Evolutionary conservation across 2,888 invertebrate species (phyloP), one percentile per base, ranked within the genome.

Genomic region (Dichetophora obliterata): DNA sequence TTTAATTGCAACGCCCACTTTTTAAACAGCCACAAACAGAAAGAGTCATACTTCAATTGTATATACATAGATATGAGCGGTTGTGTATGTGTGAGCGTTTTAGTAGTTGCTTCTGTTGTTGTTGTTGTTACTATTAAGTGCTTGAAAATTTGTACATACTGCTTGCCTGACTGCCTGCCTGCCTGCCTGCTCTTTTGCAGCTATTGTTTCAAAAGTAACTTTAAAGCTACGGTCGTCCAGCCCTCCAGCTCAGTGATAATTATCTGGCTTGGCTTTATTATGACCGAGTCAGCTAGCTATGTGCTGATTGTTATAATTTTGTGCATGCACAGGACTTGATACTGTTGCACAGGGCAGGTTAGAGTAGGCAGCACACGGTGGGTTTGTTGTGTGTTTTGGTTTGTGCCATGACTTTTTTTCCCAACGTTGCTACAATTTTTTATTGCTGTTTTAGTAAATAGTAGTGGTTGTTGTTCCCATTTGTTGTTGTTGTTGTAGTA

Each of bases 181-280:
- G 31, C 31, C 31, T 31, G 31, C 31, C 43, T 37, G 37, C 6
- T 37, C 6, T 8, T 16, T 19, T 57, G 57, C 27, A 19, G 24
- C 27, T 59, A 27, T 59, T 59, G 66, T 63, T 34, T 63, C 4
- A 6, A 31, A 11, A 31, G 31, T 16, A 31, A 16, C 31, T 63
- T n/a, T 63, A 14, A 66, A 27, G 61, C 61, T 54, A 22, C 19
- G 54, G 16, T 54, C 16, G 16, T 65, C 1, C n/a, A 9, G 16
- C 68, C 68, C 68, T 68, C 48, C 11, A 27, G 68, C 68, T 19
- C 16, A 50, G n/a, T 24, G 68, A 68, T 68, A 68, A 68, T 68
- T 68, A 68, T 68, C 68, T 68, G 43, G 68, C 68, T 68, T 68
- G 68, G 48, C 68, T 68, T 68, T 68, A 68, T 68, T 68, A 68